These are phyloP conservation scores for Phoenicopterus ruber DNA, from an alignment of 2,113 vertebrate genomes.

Conservation along the genomic window DNA sequence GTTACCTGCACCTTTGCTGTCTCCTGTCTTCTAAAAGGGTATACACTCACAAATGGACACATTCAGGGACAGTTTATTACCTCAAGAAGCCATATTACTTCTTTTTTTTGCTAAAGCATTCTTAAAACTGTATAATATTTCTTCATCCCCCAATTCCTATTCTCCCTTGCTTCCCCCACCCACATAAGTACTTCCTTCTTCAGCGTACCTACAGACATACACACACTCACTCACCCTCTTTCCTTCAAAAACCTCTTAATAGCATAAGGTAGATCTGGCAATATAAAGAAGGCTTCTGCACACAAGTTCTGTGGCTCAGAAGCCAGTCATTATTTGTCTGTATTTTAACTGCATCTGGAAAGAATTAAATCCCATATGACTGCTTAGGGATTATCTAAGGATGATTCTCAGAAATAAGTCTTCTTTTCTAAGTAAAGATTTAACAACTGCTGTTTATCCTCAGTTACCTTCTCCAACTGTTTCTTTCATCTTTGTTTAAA, in stretches of 20 bases:
- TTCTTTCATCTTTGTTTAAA: not conserved
- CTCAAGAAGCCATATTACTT: not conserved
- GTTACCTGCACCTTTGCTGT: not conserved
- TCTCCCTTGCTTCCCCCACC: not conserved
- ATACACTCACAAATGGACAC: not conserved
- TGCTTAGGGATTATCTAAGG: not conserved
- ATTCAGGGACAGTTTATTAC: not conserved
- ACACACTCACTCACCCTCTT: not conserved
- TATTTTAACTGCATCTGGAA: not conserved
- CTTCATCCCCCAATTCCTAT: not conserved
- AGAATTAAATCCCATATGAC: not conserved
- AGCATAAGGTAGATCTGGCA: not conserved
- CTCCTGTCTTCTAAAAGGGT: not conserved
- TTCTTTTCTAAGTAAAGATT: not conserved
- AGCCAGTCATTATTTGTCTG: not conserved
- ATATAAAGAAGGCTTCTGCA: not conserved
- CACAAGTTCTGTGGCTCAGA: not conserved
- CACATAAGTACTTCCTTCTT: not conserved
- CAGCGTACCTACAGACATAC: not conserved
- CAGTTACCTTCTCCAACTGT: not conserved
- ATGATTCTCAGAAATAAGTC: not conserved
- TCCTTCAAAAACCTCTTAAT: not conserved
- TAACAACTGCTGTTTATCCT: not conserved
- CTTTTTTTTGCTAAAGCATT: not conserved
- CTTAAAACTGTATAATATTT: not conserved